Percentiles rank a stretch among this genome's conserved stretches.
phyloP scores from a whole-genome alignment of 2,113 vertebrate species.

The Phrynocephalus versicolor region DNA sequence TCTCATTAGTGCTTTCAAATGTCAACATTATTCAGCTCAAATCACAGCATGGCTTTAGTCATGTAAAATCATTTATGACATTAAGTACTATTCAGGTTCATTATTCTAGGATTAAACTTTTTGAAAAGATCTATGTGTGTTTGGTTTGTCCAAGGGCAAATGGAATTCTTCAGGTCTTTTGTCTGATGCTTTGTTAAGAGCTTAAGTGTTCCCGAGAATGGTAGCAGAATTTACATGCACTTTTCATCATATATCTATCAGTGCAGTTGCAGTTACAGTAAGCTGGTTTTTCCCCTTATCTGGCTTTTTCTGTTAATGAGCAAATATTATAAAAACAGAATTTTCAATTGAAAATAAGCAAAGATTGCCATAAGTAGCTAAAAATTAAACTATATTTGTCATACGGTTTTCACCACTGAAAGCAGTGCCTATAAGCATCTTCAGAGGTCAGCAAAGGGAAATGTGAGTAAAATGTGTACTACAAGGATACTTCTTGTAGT shows the following conservation, averaged over 20 bases:
- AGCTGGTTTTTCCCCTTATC: not conserved
- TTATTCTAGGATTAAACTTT: constrained; percentile 27
- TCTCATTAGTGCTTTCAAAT: not conserved
- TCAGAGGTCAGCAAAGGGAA: too few relatives aligned
- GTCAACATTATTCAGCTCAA: not conserved
- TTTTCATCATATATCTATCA: constrained; percentile 30
- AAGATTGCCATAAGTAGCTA: too few relatives aligned
- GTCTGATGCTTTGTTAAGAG: not conserved
- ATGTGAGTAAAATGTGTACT: too few relatives aligned
- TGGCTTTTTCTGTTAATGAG: too few relatives aligned
- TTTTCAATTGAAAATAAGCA: too few relatives aligned
- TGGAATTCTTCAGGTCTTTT: not conserved
- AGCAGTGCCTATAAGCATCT: too few relatives aligned
- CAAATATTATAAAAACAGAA: too few relatives aligned
- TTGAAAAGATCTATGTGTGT: not conserved
- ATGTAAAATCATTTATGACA: constrained; percentile 3
- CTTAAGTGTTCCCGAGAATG: not conserved
- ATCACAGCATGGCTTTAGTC: rapidly evolving
- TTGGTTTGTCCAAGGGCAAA: not conserved
- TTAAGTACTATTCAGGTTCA: not conserved
- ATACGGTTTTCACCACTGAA: too few relatives aligned
- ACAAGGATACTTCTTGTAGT: too few relatives aligned
- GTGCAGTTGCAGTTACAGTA: not conserved
- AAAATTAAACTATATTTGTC: too few relatives aligned
- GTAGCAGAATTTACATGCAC: not conserved